Conservation (phyloP, 1,140 invertebrate genomes). For the Achatina immaculata region DNA sequence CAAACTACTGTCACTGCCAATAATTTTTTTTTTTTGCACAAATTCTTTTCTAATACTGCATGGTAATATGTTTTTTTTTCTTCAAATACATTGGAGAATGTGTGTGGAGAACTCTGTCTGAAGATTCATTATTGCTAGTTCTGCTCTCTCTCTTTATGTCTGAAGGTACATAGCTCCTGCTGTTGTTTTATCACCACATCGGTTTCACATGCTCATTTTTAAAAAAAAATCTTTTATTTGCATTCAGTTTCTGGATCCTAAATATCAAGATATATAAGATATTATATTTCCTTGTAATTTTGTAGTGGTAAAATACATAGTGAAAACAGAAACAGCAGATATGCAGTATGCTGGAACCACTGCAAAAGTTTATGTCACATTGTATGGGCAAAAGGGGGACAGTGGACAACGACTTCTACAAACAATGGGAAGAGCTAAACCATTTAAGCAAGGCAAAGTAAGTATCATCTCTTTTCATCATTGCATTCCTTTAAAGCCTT, state of each 20-base stretch:
- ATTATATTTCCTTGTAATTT: slow-evolving; percentile 15
- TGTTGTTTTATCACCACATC: neutral
- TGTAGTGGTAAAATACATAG: slow-evolving; percentile 60
- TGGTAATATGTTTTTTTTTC: no score
- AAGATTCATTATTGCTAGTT: no score
- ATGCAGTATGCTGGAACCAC: slow-evolving; percentile 65
- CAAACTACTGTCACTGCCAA: no score
- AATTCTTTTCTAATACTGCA: no score
- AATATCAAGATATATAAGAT: neutral
- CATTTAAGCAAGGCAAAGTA: slow-evolving; percentile 38
- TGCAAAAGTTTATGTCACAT: slow-evolving; percentile 64
- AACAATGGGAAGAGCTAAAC: neutral
- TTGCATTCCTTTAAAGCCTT: no score
- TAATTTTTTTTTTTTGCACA: no score
- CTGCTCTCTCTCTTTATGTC: no score
- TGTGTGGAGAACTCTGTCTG: no score
- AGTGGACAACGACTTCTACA: slow-evolving; percentile 47
- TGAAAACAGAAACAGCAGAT: slow-evolving; percentile 68
- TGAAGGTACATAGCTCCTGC: no score
- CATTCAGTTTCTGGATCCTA: no score
- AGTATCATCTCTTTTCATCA: neutral
- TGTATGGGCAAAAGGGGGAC: slow-evolving; percentile 71
- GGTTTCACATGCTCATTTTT: neutral
- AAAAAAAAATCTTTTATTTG: no score
- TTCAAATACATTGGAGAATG: no score